Conservation (phyloP, 1,140 invertebrate species). For the Eufriesea mexicana region DNA sequence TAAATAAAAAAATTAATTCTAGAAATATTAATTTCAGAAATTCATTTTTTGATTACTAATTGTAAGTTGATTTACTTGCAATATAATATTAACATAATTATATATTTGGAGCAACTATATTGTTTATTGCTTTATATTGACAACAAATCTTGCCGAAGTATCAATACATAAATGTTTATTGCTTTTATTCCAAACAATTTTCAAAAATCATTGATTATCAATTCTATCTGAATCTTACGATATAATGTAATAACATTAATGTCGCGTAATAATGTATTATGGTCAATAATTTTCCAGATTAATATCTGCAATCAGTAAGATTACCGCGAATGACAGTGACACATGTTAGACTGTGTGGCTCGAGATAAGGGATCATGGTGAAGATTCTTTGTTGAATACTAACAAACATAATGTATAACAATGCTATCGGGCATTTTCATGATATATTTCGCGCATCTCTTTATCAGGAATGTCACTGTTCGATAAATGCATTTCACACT, state of each 20-base stretch:
- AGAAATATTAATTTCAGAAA: neutral
- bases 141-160: too few species aligned
- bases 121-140: too few species aligned
- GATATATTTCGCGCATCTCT: neutral
- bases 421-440: constrained; percentile 8
- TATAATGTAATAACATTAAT: neutral
- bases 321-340: neutral
- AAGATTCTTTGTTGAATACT: neutral
- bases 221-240: neutral
- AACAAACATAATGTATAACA: neutral
- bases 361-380: constrained; percentile 28
- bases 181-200: neutral
- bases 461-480: neutral
- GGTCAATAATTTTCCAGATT: neutral
- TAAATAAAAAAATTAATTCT: neutral
- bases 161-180: neutral
- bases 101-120: neutral
- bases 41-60: neutral
- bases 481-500: neutral
- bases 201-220: neutral
- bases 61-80: neutral
- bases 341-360: constrained; percentile 38
- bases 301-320: neutral
- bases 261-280: neutral
- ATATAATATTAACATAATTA: neutral